Evolutionary conservation across 2,113 vertebrate genomes (phyloP).

Genomic region (Struthidea cinerea): DNA sequence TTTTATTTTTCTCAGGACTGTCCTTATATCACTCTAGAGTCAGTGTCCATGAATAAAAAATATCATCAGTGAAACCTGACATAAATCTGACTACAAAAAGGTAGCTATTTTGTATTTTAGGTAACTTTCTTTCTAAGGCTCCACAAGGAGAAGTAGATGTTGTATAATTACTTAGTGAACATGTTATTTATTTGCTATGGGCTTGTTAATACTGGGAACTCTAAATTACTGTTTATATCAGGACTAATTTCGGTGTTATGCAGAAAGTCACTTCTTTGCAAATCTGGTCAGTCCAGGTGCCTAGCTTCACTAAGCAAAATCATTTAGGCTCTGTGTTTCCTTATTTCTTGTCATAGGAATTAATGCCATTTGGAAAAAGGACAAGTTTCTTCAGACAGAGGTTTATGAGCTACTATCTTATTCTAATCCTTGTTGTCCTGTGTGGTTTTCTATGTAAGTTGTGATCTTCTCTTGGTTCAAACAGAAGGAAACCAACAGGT

Average conservation of each 20-base stretch:
- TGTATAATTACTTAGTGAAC: neutral
- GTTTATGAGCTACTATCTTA: neutral
- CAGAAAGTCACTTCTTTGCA: neutral
- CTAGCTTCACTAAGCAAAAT: neutral
- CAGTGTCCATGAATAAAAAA: neutral
- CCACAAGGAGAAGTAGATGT: neutral
- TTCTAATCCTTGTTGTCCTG: neutral
- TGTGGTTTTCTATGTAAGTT: neutral
- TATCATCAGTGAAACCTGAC: neutral
- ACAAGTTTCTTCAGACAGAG: neutral
- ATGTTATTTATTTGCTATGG: neutral
- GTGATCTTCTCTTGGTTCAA: neutral
- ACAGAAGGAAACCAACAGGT: neutral
- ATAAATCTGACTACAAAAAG: neutral
- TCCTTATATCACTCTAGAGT: neutral
- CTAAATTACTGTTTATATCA: neutral
- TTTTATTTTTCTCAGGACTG: neutral
- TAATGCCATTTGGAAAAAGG: neutral
- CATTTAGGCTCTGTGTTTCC: neutral
- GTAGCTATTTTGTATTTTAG: neutral
- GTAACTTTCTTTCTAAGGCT: neutral
- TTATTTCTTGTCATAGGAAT: neutral
- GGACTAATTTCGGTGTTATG: neutral
- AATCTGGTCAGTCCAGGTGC: neutral
- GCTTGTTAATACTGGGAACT: neutral